Conservation (phyloP, 2,113 vertebrate genomes). For the Actenoides hombroni region DNA sequence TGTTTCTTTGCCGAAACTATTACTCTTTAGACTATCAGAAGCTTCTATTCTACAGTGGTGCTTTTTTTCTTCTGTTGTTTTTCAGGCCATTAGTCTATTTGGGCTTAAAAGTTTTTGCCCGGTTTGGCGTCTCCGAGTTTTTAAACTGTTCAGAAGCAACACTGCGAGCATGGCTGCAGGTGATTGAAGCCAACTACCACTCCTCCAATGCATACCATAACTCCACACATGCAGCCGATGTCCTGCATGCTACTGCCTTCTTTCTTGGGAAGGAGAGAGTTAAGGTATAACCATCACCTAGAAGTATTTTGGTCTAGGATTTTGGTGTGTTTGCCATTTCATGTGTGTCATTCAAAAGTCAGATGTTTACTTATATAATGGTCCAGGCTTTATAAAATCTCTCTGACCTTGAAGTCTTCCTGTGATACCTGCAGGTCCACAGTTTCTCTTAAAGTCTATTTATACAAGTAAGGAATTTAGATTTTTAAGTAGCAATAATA, state of each 20-base stretch:
- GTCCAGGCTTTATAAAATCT: background rate
- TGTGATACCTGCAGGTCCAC: background rate
- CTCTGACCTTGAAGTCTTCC: background rate
- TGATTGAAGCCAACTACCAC: slow-evolving; percentile 95
- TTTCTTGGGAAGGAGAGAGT: slow-evolving; percentile 91
- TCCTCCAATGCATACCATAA: slow-evolving; percentile 96
- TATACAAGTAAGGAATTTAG: background rate
- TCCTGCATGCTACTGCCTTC: slow-evolving; percentile 92
- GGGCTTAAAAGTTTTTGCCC: slow-evolving; percentile 90
- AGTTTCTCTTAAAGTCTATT: background rate
- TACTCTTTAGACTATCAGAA: background rate
- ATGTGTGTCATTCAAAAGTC: background rate
- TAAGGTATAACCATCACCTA: slow-evolving; percentile 79
- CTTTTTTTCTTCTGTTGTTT: background rate
- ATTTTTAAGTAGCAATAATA: background rate
- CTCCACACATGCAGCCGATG: slow-evolving; percentile 92
- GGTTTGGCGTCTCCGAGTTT: slow-evolving; percentile 91
- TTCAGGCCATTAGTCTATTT: slow-evolving; percentile 91
- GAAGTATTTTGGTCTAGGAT: background rate
- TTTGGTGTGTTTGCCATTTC: background rate
- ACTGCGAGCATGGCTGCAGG: slow-evolving; percentile 90
- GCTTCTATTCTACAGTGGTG: background rate
- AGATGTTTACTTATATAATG: background rate
- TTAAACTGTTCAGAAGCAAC: slow-evolving; percentile 88
- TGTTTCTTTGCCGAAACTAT: background rate